Evolutionary conservation across 2,888 invertebrate species (phyloP).

Genomic region (Ochropacha duplaris): DNA sequence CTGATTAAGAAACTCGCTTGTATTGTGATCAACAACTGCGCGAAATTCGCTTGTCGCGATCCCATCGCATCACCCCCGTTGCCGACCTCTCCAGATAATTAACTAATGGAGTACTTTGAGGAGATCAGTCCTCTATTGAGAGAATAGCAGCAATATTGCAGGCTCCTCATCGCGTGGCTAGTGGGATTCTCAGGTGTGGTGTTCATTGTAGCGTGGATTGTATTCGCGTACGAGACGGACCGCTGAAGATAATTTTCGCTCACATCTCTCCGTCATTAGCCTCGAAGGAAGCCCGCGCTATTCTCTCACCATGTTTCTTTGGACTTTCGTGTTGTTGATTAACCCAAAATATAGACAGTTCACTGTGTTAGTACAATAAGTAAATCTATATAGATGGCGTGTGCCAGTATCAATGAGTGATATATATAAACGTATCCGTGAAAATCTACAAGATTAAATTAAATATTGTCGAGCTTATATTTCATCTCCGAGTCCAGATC

Average conservation of each 20-base stretch:
- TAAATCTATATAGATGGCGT: constrained; percentile 27
- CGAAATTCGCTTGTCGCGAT: constrained; percentile 34
- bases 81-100: constrained; percentile 43
- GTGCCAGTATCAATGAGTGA: constrained; percentile 27
- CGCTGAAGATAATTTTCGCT: not conserved
- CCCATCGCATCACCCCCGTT: constrained; percentile 20
- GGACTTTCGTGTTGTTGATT: not conserved
- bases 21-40: constrained; percentile 87
- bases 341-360: constrained; percentile 23
- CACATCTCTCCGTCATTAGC: no score
- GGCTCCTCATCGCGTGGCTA: constrained; percentile 12
- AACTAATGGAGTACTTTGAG: constrained; percentile 64
- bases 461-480: constrained; percentile 4
- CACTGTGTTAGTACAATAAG: constrained; percentile 41
- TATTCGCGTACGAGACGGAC: not conserved
- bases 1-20: constrained; percentile 87
- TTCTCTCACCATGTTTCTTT: not conserved
- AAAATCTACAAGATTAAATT: not conserved
- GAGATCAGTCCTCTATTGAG: constrained; percentile 50
- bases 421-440: not conserved
- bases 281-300: not conserved
- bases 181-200: constrained; percentile 5
- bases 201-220: constrained; percentile 4
- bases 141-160: constrained; percentile 36
- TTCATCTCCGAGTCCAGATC: not conserved